Base-by-base conservation (phyloP, 2,888 invertebrate species). In the Eudemis profundana region DNA sequence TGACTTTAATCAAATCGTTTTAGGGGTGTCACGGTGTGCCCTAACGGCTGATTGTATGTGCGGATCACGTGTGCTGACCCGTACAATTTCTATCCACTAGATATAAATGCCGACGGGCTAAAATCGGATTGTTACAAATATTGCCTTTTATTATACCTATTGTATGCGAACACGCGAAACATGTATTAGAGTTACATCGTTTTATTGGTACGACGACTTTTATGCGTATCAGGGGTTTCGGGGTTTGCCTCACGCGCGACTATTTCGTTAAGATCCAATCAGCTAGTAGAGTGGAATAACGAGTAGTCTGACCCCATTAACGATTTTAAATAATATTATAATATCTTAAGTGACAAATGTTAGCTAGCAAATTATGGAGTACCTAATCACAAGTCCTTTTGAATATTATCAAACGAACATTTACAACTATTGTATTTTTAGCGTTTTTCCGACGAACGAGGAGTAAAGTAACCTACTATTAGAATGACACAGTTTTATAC, bases 1-100 rank as follows among this genome's bases (percentile, higher is more conserved):
- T 85, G 87, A 87, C 82, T 90, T 90, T 90, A 90, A 90, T 90
- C 89, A 90, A 90, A 90, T 84, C 83, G 85, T 83, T 86, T 82
- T 78, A 85, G 84, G 83, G 85, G 84, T 85, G 87, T 84, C 85
- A 86, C 82, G 82, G 81, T 77, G 78, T 78, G 81, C 78, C 79
- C 77, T 82, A 83, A 85, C 83, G 83, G 82, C 78, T 85, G 84
- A 87, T 87, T 87, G 85, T 85, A 84, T 84, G 83, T 78, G 74
- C 74, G 73, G 78, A 82, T 82, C 83, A 87, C 83, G 82, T 83
- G 84, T 83, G 85, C 85, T 85, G 86, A 86, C 82, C 83, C 76
- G 69, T 71, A 73, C 79, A 68, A 76, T 78, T 75, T 74, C 69
- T 70, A 72, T 70, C 69, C 70, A 72, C 72, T 75, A 77, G 75